phyloP scores from a whole-genome alignment of 2,113 vertebrate species.

The Epinephelus lanceolatus region DNA sequence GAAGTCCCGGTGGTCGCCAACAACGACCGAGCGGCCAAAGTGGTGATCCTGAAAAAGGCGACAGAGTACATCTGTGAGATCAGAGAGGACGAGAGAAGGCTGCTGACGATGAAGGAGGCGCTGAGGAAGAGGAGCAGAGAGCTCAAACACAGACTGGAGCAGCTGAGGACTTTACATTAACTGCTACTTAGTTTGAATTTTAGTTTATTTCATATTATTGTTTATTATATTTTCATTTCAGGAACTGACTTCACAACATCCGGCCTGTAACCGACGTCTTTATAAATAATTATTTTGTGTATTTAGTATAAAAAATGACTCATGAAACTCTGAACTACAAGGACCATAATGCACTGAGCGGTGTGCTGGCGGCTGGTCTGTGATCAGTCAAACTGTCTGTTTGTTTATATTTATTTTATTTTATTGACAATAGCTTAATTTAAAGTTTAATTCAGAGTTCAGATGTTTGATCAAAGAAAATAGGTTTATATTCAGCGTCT shows the following conservation, averaged over 20 bases:
- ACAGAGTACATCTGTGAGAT: slow-evolving; percentile 88
- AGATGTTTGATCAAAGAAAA: not conserved
- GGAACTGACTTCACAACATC: no score
- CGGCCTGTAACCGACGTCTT: not conserved
- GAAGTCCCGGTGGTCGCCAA: slow-evolving; percentile 91
- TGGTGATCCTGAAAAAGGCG: slow-evolving; percentile 93
- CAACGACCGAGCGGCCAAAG: slow-evolving; percentile 93
- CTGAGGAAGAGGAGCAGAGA: slow-evolving; percentile 85
- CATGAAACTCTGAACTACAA: no score
- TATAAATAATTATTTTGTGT: not conserved
- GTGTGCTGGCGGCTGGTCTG: no score
- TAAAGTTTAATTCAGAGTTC: not conserved
- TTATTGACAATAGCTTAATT: not conserved
- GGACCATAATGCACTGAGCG: not conserved
- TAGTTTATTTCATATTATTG: no score
- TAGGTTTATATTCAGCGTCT: not conserved
- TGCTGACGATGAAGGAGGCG: slow-evolving; percentile 86
- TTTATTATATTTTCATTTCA: no score
- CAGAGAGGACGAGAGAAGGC: slow-evolving; percentile 87
- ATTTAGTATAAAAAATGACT: no score
- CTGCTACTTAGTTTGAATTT: no score
- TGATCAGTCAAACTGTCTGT: not conserved
- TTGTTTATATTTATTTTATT: not conserved
- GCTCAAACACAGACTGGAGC: slow-evolving; percentile 52
- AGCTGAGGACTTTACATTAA: slow-evolving; percentile 38